Percentiles rank a stretch among this genome's conserved stretches.
These are phyloP conservation scores for Nemotelus pantherinus DNA, from an alignment of 2,888 invertebrate species.

Conservation along the genomic window DNA sequence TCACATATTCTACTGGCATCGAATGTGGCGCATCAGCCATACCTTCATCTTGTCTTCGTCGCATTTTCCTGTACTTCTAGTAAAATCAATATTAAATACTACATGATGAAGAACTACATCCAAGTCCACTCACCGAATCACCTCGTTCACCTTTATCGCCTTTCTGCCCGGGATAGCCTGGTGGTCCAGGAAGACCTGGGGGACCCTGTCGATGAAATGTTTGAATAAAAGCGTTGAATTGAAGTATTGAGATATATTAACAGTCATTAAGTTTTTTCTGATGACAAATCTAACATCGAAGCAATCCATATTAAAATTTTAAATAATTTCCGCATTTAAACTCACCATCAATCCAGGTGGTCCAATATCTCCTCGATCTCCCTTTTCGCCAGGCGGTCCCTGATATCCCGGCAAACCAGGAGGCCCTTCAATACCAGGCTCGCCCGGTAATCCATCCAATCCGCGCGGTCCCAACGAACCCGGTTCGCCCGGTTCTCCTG, in stretches of 20 bases:
- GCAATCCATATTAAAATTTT: too few relatives aligned
- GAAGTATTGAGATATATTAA: too few relatives aligned
- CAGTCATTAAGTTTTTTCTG: neutral
- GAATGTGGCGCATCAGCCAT: conserved; percentile 65
- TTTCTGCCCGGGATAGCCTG: conserved; percentile 88
- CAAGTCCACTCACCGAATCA: conserved; percentile 78
- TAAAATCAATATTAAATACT: conserved; percentile 51
- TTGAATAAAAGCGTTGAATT: neutral
- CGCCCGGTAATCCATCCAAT: conserved; percentile 77
- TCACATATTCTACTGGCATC: conserved; percentile 65
- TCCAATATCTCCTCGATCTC: conserved; percentile 87
- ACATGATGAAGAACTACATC: conserved; percentile 21
- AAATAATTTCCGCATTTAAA: neutral
- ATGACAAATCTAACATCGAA: too few relatives aligned
- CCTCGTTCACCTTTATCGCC: conserved; percentile 94
- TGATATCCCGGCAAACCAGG: conserved; percentile 80
- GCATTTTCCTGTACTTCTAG: conserved; percentile 65
- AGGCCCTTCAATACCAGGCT: conserved; percentile 86
- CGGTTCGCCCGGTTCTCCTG: conserved; percentile 80
- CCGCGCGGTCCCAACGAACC: conserved; percentile 82
- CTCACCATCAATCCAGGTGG: conserved; percentile 84
- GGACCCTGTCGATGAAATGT: conserved; percentile 70
- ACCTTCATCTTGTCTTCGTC: conserved; percentile 64
- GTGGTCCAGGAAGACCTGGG: conserved; percentile 83
- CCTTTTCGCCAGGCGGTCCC: conserved; percentile 89